A percentile compares a stretch with the other conserved stretches of the same genome.
Evolutionary conservation across 2,797 vertebrate genomes (phyloP).

Genomic region (Staurois parvus): DNA sequence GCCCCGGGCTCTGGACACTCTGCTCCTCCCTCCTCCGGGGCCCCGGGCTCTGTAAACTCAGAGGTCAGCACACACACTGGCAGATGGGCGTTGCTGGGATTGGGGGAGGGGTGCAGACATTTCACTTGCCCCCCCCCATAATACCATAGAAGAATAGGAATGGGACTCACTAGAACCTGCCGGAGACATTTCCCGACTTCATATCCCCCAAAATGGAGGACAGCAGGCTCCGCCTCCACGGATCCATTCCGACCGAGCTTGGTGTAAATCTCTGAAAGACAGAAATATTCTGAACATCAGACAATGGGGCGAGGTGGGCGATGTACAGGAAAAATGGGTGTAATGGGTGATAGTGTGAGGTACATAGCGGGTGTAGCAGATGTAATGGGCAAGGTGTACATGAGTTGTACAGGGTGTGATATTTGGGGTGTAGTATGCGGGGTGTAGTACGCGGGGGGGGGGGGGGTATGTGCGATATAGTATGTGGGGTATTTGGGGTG

Average conservation of each 20-base stretch:
- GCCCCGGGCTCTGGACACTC: too few species aligned
- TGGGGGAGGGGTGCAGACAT: too few species aligned
- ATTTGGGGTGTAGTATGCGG: too few species aligned
- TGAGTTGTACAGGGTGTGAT: neutral
- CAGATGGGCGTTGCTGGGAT: too few species aligned
- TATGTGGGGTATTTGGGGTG: too few species aligned
- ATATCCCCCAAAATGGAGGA: constrained; percentile 91
- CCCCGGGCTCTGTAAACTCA: too few species aligned
- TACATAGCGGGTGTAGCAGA: too few species aligned
- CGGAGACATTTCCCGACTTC: constrained; percentile 80
- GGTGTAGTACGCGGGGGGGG: neutral
- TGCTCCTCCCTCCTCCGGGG: too few species aligned
- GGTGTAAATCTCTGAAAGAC: constrained; percentile 79
- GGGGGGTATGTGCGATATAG: neutral
- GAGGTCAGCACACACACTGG: too few species aligned
- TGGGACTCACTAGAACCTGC: constrained; percentile 82
- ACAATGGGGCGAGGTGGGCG: neutral
- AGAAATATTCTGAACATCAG: constrained; percentile 9
- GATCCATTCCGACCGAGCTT: constrained; percentile 78
- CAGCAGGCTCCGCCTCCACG: constrained; percentile 84
- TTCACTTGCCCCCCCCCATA: too few species aligned
- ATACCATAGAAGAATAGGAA: too few species aligned
- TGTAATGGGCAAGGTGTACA: too few species aligned
- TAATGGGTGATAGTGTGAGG: neutral
- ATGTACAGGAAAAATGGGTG: neutral